These are phyloP conservation scores for Odontocerum albicorne DNA, from an alignment of 2,888 invertebrate genomes.

Conservation along the genomic window DNA sequence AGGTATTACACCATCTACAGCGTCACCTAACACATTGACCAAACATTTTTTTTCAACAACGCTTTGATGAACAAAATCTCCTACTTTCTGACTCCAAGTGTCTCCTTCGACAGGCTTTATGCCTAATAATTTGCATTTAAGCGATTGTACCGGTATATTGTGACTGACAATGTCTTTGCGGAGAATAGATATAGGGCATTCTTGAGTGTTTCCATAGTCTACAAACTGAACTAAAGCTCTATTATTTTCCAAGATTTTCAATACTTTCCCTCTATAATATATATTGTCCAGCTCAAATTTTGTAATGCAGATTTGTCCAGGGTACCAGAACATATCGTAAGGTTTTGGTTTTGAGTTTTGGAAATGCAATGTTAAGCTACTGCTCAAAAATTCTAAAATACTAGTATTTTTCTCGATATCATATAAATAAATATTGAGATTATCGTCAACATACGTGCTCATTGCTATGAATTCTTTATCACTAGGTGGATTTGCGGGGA, in stretches of 20 bases:
- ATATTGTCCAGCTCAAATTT: slow-evolving; percentile 63
- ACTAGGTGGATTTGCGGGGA: slow-evolving; percentile 55
- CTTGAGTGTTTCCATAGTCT: slow-evolving; percentile 82
- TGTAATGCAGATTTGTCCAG: slow-evolving; percentile 70
- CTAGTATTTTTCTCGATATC: slow-evolving; percentile 35
- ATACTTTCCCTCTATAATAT: slow-evolving; percentile 72
- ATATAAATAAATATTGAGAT: slow-evolving; percentile 43
- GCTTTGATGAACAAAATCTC: slow-evolving; percentile 63
- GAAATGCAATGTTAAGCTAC: slow-evolving; percentile 53
- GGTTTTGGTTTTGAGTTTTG: slow-evolving; percentile 49
- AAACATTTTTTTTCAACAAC: slow-evolving; percentile 61
- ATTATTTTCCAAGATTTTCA: slow-evolving; percentile 47
- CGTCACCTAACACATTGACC: slow-evolving; percentile 50
- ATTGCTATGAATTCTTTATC: slow-evolving; percentile 58
- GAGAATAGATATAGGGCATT: slow-evolving; percentile 58
- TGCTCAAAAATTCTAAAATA: slow-evolving; percentile 47
- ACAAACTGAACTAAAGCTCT: slow-evolving; percentile 66
- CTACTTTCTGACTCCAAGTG: slow-evolving; percentile 54
- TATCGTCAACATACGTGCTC: slow-evolving; percentile 64
- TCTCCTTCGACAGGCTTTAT: slow-evolving; percentile 50
- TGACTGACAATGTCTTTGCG: slow-evolving; percentile 64
- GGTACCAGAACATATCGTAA: slow-evolving; percentile 57
- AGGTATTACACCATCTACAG: slow-evolving; percentile 44
- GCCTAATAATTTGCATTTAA: slow-evolving; percentile 60
- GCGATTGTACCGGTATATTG: slow-evolving; percentile 67